These are phyloP conservation scores for Brachyistius frenatus DNA, from an alignment of 2,113 vertebrate species.

Conservation along the genomic window DNA sequence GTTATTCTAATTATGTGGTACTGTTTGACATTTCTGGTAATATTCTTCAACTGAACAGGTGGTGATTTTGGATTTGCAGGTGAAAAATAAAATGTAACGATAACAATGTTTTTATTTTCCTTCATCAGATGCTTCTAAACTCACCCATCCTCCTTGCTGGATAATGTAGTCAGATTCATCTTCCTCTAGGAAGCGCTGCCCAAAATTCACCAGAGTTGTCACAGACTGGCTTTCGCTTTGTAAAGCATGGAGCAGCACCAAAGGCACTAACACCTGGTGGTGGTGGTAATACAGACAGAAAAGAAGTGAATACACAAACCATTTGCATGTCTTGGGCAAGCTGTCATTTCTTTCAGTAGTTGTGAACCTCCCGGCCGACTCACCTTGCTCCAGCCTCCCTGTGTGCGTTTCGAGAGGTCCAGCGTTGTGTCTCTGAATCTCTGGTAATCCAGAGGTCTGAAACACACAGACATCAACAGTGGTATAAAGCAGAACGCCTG, in stretches of 20 bases:
- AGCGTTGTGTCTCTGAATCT: slow-evolving; percentile 84
- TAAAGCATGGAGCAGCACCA: slow-evolving; percentile 90
- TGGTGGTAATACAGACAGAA: slow-evolving; percentile 51
- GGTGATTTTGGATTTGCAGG: background rate
- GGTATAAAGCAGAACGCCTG: background rate
- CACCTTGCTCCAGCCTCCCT: slow-evolving; percentile 93
- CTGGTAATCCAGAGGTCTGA: slow-evolving; percentile 91
- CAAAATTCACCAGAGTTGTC: slow-evolving; percentile 84
- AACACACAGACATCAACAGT: slow-evolving; percentile 46
- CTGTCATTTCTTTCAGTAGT: background rate
- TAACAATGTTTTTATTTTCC: too few relatives aligned
- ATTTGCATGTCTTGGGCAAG: background rate
- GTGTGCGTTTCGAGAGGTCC: slow-evolving; percentile 84
- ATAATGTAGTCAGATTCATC: slow-evolving; percentile 88
- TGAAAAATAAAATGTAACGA: too few relatives aligned
- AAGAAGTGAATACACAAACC: rapidly evolving
- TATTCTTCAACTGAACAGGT: too few relatives aligned
- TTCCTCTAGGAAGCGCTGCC: slow-evolving; percentile 90
- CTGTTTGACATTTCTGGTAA: too few relatives aligned
- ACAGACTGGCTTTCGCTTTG: slow-evolving; percentile 86
- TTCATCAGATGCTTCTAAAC: slow-evolving; percentile 50
- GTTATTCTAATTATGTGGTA: background rate
- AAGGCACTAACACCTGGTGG: slow-evolving; percentile 89
- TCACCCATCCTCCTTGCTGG: slow-evolving; percentile 97
- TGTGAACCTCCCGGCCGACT: background rate